Evolutionary conservation across 2,113 vertebrate genomes (phyloP).

Genomic region (Catharus fuscescens): DNA sequence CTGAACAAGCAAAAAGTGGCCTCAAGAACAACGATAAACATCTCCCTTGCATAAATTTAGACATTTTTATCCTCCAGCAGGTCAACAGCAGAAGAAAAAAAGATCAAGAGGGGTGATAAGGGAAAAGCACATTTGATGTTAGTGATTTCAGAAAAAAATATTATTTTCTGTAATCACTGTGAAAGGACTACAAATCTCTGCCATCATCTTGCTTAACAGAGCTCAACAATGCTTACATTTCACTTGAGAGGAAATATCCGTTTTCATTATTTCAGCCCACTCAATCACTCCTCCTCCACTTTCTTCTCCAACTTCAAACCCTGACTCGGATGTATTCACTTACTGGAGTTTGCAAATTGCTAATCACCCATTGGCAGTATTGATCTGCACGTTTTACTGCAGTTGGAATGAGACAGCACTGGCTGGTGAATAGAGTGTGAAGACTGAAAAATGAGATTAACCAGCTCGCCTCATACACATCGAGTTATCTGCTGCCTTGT

Average conservation of each 20-base stretch:
- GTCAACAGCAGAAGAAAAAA: not conserved
- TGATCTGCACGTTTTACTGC: constrained; percentile 33
- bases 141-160: constrained; percentile 4
- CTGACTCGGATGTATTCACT: constrained; percentile 1
- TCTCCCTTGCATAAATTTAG: not conserved
- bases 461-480: not conserved
- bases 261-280: constrained; percentile 5
- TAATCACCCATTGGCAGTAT: constrained; percentile 53
- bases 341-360: not conserved
- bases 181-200: constrained; percentile 36
- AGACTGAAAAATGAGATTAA: constrained; percentile 38
- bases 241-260: constrained; percentile 7
- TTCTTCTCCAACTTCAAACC: not conserved
- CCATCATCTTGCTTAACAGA: constrained; percentile 6
- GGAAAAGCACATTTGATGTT: constrained; percentile 8
- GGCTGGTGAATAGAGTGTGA: constrained; percentile 17
- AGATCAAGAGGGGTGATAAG: constrained; percentile 4
- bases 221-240: constrained; percentile 54
- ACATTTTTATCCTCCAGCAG: constrained; percentile 20
- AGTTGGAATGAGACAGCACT: not conserved
- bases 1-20: not conserved
- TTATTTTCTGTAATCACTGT: constrained; percentile 19
- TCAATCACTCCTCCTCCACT: constrained; percentile 29
- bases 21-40: not conserved
- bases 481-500: constrained; percentile 37